These are phyloP conservation scores for Gallirallus australis DNA, from an alignment of 2,797 vertebrate species.

Conservation along the genomic window DNA sequence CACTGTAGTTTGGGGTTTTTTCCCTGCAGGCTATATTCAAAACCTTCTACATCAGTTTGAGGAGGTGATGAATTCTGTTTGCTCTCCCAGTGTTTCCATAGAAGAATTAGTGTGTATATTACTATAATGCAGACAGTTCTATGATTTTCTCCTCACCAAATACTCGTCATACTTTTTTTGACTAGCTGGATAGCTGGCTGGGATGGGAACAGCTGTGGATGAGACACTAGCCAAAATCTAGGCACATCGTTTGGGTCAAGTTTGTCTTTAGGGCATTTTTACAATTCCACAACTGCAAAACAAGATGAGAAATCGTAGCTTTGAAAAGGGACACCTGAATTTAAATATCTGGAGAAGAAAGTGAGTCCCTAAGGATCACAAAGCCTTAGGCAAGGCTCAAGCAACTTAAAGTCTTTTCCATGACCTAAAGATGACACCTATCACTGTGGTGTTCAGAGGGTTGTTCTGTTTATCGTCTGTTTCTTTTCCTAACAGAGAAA, in stretches of 20 bases:
- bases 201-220: background rate
- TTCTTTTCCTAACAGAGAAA: background rate
- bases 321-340: background rate
- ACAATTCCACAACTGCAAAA: background rate
- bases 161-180: background rate
- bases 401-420: background rate
- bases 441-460: background rate
- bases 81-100: background rate
- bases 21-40: background rate
- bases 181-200: background rate
- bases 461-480: background rate
- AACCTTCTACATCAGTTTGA: background rate
- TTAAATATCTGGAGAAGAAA: background rate
- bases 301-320: background rate
- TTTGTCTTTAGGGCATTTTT: background rate
- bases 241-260: background rate
- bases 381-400: background rate
- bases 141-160: background rate
- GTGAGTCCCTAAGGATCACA: fast-evolving
- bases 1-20: background rate
- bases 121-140: background rate
- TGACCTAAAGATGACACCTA: background rate
- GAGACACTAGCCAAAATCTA: background rate
- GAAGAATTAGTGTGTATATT: background rate
- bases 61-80: background rate